Base-by-base conservation (phyloP, 2,888 invertebrate species). In the Pelosia muscerda region DNA sequence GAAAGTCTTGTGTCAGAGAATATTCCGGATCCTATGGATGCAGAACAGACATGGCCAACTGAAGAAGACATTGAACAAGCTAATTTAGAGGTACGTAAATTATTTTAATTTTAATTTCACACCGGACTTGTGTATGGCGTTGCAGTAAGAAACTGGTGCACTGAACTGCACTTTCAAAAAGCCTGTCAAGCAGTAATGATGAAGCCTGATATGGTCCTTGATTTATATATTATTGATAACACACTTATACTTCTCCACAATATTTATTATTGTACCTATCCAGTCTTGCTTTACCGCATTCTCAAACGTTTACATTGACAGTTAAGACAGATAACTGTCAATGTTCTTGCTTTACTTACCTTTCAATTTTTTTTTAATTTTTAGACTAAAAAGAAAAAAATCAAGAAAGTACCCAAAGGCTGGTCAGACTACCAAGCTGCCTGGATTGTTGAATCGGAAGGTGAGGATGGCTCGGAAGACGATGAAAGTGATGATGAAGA, bases 391-490 rank as follows among this genome's bases (percentile, higher is more conserved):
- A 95, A 94, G 63, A 96, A 95, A 76, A 97, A 97, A 88, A 94
- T 96, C 9, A 97, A 98, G 23, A 97, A 97, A 84, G 97, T 99
- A 13, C 99, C 99, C 0, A 98, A 98, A 92, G 99, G 99, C 34
- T 99, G 98, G 92, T 99, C 99, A 4, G 98, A 98, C 66, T 99
- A 99, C 90, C 99, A 99, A 93, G 98, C 99, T 3, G 98, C 98
- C 60, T 98, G 98, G 98, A 97, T 98, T 70, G 97, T 97, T 0
- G 98, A 98, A 81, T 96, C 96, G 56, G 97, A 97, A 78, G 95
- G 95, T 25, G 95, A 95, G 73, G 95, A 91, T 58, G 94, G 90
- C 1, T 92, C 94, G 11, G 94, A 90, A 0, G 95, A 93, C 2
- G 91, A 92, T 55, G 91, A 94, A 8, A 87, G 86, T 68, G 88